phyloP scores from a whole-genome alignment of 2,797 vertebrate genomes.

The Acanthopagrus latus region DNA sequence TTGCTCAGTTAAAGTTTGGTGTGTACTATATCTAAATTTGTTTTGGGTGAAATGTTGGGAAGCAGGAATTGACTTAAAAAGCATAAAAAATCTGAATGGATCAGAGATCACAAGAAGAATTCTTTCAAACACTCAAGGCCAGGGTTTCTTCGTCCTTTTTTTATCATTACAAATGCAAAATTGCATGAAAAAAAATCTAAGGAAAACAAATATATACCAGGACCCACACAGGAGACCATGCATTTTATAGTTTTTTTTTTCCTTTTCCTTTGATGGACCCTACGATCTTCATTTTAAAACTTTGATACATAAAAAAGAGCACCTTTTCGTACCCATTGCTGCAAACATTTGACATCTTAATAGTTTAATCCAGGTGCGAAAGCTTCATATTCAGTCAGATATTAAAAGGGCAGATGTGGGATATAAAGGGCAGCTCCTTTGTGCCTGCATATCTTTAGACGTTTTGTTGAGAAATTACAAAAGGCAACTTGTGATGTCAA shows the following conservation, averaged over 20 bases:
- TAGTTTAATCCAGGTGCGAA: neutral
- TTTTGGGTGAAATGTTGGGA: constrained; percentile 12
- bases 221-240: neutral
- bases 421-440: constrained; percentile 6
- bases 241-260: neutral
- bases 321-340: neutral
- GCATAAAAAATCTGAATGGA: neutral
- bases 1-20: neutral
- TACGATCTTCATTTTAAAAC: constrained; percentile 5
- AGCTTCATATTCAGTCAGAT: neutral
- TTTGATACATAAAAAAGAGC: neutral
- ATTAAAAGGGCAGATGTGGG: neutral
- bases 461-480: neutral
- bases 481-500: constrained; percentile 29
- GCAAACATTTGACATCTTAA: neutral
- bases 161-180: neutral
- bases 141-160: neutral
- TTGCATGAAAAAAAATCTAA: neutral
- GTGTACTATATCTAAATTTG: neutral
- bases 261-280: constrained; percentile 30
- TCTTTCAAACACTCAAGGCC: neutral
- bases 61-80: neutral
- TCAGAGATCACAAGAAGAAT: neutral
- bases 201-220: neutral
- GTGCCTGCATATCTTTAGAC: neutral